Base-by-base conservation (phyloP, 2,888 invertebrate genomes). In the Orthosia incerta region DNA sequence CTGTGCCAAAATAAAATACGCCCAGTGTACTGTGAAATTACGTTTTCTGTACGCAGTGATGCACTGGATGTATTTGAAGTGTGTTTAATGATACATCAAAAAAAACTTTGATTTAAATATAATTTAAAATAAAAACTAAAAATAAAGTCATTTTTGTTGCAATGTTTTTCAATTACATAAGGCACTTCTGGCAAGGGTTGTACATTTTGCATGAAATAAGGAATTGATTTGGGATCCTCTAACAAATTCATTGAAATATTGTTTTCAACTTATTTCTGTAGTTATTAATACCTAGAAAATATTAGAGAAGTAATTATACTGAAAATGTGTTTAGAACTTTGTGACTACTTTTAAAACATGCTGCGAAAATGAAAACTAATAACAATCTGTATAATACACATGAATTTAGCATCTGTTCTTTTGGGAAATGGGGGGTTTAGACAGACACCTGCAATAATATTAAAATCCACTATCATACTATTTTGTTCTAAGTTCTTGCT, bases 381-480 rank as follows among this genome's bases (percentile, higher is more conserved):
- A 81, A 82, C 71, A 75, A 57, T 12, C n/a, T 83, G 84, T 84
- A 79, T 76, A 68, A 78, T 82, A 84, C 76, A 84, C 72, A 9
- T 56, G n/a, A 68, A 50, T 57, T 60, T 74, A 82, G 74, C 51
- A 69, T 48, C 66, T 62, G 79, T 84, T 84, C 71, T 84, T 53
- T 56, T 50, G 57, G 72, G 57, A 63, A 62, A 62, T 13, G 59
- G 57, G 60, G 62, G 72, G 11, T 23, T 31, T 71, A 65, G 64
- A 62, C 12, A 16, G 12, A 55, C 59, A 64, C 12, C n/a, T 53
- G 11, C 13, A 64, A 20, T n/a, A 53, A 1, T 16, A 39, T 45
- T 45, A 15, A 23, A 45, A 16, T 0, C 26, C 11, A 39, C 46
- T n/a, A 15, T 18, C 23, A 48, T 48, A 23, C 31, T 3, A 71